Percentiles rank a stretch among this genome's conserved stretches.
phyloP scores from a whole-genome alignment of 2,113 vertebrate genomes.

The Lagenorhynchus albirostris region DNA sequence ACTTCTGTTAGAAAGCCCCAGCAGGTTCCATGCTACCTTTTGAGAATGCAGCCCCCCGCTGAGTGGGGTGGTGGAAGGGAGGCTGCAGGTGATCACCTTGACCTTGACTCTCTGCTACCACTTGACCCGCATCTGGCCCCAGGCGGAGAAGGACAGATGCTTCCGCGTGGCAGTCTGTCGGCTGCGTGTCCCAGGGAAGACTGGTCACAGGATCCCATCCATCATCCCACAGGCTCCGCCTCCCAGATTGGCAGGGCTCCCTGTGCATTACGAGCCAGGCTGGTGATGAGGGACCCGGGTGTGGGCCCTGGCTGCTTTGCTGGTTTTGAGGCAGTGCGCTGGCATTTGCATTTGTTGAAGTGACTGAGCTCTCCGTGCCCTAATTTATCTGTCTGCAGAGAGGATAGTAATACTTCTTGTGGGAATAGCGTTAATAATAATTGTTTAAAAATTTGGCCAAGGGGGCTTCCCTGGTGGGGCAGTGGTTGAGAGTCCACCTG shows the following conservation, averaged over 20 bases:
- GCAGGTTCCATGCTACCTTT: not conserved
- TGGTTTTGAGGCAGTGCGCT: not conserved
- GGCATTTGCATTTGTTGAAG: not conserved
- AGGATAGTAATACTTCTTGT: no score
- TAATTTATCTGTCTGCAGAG: not conserved
- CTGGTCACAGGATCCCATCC: rapidly evolving
- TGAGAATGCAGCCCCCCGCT: not conserved
- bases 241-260: not conserved
- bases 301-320: not conserved
- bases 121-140: not conserved
- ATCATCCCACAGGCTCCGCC: rapidly evolving
- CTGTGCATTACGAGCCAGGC: not conserved
- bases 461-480: no score
- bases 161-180: rapidly evolving
- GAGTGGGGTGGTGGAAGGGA: not conserved
- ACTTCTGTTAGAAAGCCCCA: not conserved
- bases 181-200: not conserved
- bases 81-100: not conserved
- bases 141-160: not conserved
- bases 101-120: not conserved
- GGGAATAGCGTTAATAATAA: not conserved
- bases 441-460: not conserved
- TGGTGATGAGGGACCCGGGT: rapidly evolving
- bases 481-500: no score
- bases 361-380: not conserved